These are phyloP conservation scores for Azemiops feae DNA, from an alignment of 2,113 vertebrate genomes.

Conservation along the genomic window DNA sequence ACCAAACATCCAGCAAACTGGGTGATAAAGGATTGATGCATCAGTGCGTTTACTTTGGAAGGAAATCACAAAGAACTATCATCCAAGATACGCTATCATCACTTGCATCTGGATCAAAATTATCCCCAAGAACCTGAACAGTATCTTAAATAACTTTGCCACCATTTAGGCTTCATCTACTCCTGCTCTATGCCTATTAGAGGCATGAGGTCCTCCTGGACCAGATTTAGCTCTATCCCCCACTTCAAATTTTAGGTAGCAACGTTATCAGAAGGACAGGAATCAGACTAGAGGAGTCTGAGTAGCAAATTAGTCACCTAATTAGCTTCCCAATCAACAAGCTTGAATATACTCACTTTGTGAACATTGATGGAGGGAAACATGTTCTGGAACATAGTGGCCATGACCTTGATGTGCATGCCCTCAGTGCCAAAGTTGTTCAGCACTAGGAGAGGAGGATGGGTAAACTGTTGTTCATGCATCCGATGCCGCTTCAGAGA, in stretches of 20 bases:
- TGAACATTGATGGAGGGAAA: constrained; percentile 94
- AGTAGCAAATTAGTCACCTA: background rate
- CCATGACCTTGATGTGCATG: constrained; percentile 91
- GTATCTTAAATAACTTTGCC: background rate
- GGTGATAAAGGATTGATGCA: background rate
- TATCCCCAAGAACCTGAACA: background rate
- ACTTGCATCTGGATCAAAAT: background rate
- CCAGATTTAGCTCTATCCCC: background rate
- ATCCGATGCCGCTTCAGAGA: constrained; percentile 87
- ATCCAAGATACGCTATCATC: background rate
- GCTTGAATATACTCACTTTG: constrained; percentile 73
- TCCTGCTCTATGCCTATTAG: background rate
- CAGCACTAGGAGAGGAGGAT: constrained; percentile 86
- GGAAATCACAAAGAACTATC: background rate
- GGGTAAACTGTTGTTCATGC: constrained; percentile 90
- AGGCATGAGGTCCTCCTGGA: background rate
- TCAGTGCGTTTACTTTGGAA: constrained; percentile 23
- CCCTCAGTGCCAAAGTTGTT: constrained; percentile 86
- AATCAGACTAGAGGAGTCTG: background rate
- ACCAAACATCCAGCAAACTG: background rate
- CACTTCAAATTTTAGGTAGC: background rate
- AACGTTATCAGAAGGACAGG: background rate
- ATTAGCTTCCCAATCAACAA: background rate
- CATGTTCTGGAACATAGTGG: constrained; percentile 93
- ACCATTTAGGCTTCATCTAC: background rate